Evolutionary conservation across 53 echinoderm and acorn worm genomes (phyloP), one percentile per base, ranked within the genome.

Genomic region (Echinometra lucunter): DNA sequence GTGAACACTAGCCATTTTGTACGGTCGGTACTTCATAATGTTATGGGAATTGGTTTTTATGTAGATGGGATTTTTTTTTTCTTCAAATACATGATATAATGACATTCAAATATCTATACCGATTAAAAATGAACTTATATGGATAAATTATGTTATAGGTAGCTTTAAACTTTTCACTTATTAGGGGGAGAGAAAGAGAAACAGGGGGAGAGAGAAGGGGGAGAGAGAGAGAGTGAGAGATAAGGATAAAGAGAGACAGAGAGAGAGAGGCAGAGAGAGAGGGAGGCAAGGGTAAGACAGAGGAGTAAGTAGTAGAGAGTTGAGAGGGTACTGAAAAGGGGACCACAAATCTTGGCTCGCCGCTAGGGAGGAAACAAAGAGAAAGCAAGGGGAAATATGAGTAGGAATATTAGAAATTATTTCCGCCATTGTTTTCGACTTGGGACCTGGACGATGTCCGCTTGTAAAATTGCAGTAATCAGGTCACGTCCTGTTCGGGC

Each of bases 371-470:
- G 69, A 91, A 91, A 91, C 2, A 12, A 28, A 69, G 91, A 91
- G 66, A 91, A 67, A 67, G 90, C 58, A 23, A 60, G 44, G 44
- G 91, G 91, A 91, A 91, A 91, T 91, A 69, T 60, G 91, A 91
- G 91, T 67, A 91, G 69, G 70, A 91, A 69, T 70, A 91, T 91
- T 66, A 69, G 63, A 91, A 91, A 91, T 60, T 91, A 66, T 91
- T 91, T 91, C 91, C 91, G 91, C 91, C 70, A 66, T 91, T 69
- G 69, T 91, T 91, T 91, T 91, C 91, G 91, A 45, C 91, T 28
- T 23, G 91, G 70, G 91, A 91, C 67, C 47, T 69, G 66, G 67
- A 30, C 69, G 34, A 45, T 28, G 91, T 91, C 91, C 91, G 91
- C 47, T 69, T 67, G 91, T 45, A 69, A 69, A n/a, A 91, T 91